Evolutionary conservation across 2,888 invertebrate genomes (phyloP).

Genomic region (Folsomia manolachei): DNA sequence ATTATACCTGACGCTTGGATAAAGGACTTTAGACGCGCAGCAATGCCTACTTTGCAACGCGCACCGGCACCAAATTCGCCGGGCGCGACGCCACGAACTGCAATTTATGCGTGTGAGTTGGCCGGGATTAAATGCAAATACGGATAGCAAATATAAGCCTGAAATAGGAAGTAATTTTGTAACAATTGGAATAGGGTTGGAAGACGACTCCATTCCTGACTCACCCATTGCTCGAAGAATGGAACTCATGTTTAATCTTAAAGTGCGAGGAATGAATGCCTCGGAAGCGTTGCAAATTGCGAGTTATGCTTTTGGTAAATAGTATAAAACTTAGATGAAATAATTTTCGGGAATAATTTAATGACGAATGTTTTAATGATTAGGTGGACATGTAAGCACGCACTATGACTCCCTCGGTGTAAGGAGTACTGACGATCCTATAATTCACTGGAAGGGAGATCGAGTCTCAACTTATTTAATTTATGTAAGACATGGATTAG

Average conservation of each 20-base stretch:
- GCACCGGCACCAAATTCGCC: constrained; percentile 43
- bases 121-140: too few relatives aligned
- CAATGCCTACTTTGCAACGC: constrained; percentile 45
- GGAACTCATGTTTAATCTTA: constrained; percentile 39
- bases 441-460: constrained; percentile 45
- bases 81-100: constrained; percentile 47
- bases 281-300: constrained; percentile 44
- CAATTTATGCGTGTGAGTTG: constrained; percentile 42
- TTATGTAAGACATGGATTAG: constrained; percentile 36
- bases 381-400: constrained; percentile 48
- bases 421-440: constrained; percentile 14
- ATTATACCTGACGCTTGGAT: constrained; percentile 37
- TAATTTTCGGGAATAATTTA: too few relatives aligned
- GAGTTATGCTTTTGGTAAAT: constrained; percentile 46
- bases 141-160: too few relatives aligned
- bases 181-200: neutral
- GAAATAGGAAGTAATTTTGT: too few relatives aligned
- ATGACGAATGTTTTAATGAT: too few relatives aligned
- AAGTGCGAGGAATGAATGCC: constrained; percentile 41
- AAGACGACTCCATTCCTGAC: neutral
- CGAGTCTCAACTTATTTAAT: constrained; percentile 48
- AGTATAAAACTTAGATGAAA: too few relatives aligned
- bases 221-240: constrained; percentile 36
- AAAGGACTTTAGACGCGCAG: constrained; percentile 37
- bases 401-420: constrained; percentile 48